Evolutionary conservation across 1,140 invertebrate genomes (phyloP), one percentile per base, ranked within the genome.

Genomic region (Leptestheria dahalacensis): DNA sequence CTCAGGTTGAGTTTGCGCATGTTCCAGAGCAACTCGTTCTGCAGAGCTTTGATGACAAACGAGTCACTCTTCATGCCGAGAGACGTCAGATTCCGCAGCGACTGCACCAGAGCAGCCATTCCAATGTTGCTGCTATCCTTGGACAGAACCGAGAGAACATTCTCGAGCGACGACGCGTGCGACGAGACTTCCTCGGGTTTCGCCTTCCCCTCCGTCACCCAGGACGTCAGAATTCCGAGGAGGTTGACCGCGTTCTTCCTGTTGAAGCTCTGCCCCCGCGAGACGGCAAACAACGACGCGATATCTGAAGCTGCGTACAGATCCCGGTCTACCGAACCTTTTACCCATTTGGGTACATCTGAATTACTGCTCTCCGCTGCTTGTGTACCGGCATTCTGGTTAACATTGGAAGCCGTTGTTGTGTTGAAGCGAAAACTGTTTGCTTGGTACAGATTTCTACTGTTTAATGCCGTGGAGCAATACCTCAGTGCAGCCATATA

Each of bases 1-100:
- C 51, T 21, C 24, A 62, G 24, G n/a, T n/a, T 63, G 25, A 63
- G 26, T 25, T 60, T 62, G 29, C 63, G 20, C 26, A 63, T 18
- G 20, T 55, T 59, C 63, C 63, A 64, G 4, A 64, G 47, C 48
- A 64, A 29, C 48, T 64, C 61, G 29, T 57, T 64, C 33, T 64
- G 48, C 10, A 64, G 20, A 23, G 61, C 26, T 26, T 59, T 48
- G 20, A 64, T 33, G 23, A 60, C 18, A 60, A 48, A 49, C 3
- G 46, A 50, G 21, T 53, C 47, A 2, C 55, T 20, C 10, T 49
- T 58, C 21, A 64, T 28, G 15, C 57, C 57, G n/a, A 64, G 12
- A 10, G 48, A 1, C 10, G 59, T 18, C 25, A 63, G 10, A 20
- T 26, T 59, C 52, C 46, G 59, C 2, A 64, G 41, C 48, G 56